A percentile compares a stretch with the other conserved stretches of the same genome.
Evolutionary conservation across 2,797 vertebrate species (phyloP).

Genomic region (Cephalopachus bancanus): DNA sequence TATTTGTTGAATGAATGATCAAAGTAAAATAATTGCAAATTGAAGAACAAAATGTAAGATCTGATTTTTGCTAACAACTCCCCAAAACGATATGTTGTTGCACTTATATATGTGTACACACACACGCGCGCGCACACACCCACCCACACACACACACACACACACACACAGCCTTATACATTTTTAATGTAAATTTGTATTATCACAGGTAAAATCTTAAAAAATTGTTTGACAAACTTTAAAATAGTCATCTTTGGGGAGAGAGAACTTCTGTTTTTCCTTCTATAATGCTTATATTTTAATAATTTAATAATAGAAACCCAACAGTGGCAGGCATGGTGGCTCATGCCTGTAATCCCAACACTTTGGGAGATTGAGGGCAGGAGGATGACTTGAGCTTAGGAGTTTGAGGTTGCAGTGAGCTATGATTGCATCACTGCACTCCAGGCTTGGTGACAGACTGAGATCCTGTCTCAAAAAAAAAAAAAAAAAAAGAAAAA

Average conservation of each 20-base stretch:
- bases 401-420: no score
- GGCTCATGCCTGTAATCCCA: no score
- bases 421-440: no score
- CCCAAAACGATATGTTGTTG: not conserved
- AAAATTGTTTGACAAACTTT: not conserved
- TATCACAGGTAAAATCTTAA: not conserved
- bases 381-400: no score
- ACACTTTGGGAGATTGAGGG: no score
- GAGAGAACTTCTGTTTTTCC: not conserved
- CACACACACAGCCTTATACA: not conserved
- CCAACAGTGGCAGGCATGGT: no score
- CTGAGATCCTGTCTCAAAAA: no score
- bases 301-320: not conserved
- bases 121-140: not conserved
- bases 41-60: not conserved
- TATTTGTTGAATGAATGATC: not conserved
- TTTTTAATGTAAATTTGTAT: not conserved
- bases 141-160: not conserved
- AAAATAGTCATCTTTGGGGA: not conserved
- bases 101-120: no score
- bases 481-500: no score
- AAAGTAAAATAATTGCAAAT: not conserved
- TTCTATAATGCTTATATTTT: not conserved
- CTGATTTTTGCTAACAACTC: not conserved
- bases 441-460: no score